A percentile compares a stretch with the other conserved stretches of the same genome.
Evolutionary conservation across 2,888 invertebrate species (phyloP).

Genomic region (Alsophila aescularia): DNA sequence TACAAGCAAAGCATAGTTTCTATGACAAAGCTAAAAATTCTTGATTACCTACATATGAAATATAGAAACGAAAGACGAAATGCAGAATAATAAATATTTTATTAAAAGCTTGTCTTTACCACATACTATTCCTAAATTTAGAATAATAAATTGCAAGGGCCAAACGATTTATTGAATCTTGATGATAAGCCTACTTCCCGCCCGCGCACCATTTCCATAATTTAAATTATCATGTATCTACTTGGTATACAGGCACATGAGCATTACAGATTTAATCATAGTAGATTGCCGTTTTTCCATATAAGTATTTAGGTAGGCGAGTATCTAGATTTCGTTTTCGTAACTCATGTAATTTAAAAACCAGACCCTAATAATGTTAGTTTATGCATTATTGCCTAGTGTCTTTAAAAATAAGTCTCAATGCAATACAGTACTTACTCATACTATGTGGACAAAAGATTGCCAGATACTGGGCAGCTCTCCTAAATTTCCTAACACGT

Average conservation of each 20-base stretch:
- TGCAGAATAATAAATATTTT: too few species aligned
- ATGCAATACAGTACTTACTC: background rate
- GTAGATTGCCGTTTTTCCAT: background rate
- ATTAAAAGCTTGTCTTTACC: too few species aligned
- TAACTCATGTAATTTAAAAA: too few species aligned
- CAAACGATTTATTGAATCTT: background rate
- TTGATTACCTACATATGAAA: too few species aligned
- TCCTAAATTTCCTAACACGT: constrained; percentile 1
- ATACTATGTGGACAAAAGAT: constrained; percentile 2
- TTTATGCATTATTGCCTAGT: background rate
- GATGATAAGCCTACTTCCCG: constrained; percentile 1
- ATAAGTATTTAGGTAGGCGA: background rate
- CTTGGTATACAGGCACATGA: background rate
- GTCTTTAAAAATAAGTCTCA: background rate
- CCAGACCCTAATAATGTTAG: too few species aligned
- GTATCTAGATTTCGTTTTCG: too few species aligned
- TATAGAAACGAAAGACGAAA: too few species aligned
- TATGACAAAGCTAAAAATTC: too few species aligned
- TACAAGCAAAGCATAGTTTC: too few species aligned
- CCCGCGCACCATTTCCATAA: constrained; percentile 2
- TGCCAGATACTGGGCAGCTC: background rate
- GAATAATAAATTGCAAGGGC: too few species aligned
- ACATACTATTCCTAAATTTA: too few species aligned
- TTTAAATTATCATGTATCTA: background rate
- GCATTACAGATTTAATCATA: constrained; percentile 1